phyloP scores from a whole-genome alignment of 2,888 invertebrate species.

The Lithophane leautieri region DNA sequence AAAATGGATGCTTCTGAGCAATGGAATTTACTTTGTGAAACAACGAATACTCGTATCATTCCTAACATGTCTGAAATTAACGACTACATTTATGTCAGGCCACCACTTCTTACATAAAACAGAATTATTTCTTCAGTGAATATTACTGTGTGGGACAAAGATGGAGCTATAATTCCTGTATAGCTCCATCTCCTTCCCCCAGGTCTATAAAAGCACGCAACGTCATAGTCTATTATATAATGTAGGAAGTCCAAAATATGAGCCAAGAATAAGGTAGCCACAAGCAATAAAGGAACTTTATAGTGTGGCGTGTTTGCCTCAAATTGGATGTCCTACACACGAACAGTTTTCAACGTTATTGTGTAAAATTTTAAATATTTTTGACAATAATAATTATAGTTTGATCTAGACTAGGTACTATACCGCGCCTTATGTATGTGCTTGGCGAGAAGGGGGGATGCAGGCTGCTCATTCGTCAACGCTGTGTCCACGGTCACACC shows the following conservation, averaged over 20 bases:
- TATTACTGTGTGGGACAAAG: neutral
- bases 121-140: neutral
- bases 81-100: conserved; percentile 11
- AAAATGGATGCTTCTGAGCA: neutral
- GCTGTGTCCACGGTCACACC: no score
- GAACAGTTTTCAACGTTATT: conserved; percentile 21
- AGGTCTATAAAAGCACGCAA: conserved; percentile 21
- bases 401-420: no score
- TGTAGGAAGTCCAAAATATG: conserved; percentile 18
- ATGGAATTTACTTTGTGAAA: conserved; percentile 8
- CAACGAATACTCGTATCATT: conserved; percentile 19
- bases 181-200: neutral
- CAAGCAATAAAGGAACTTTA: conserved; percentile 42
- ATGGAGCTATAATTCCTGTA: neutral
- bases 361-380: conserved; percentile 6
- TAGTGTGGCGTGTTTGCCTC: conserved; percentile 33
- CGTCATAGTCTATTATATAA: neutral
- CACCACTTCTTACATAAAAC: no score
- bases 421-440: no score
- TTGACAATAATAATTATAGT: neutral
- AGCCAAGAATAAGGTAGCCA: conserved; percentile 24
- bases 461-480: no score
- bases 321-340: conserved; percentile 30
- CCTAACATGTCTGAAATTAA: conserved; percentile 21
- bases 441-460: no score